A percentile compares a stretch with the other conserved stretches of the same genome.
Conservation (phyloP, 2,797 vertebrate genomes). For the Catostomus latipinnis region DNA sequence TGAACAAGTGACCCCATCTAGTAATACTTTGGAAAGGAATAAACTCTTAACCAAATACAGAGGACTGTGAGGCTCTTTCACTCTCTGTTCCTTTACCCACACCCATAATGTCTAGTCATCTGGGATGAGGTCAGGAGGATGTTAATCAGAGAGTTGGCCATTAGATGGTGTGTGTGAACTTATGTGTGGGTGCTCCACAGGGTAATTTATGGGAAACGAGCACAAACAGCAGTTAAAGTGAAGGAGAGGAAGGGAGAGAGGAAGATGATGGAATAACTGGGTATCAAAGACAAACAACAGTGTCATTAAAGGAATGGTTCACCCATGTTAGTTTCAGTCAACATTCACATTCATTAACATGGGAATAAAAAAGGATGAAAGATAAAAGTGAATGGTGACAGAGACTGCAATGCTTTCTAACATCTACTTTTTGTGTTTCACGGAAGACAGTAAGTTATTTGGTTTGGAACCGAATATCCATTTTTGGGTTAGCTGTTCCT, state of each 20-base stretch:
- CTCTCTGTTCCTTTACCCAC: conserved; percentile 28
- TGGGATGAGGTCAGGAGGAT: conserved; percentile 47
- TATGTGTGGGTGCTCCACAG: conserved; percentile 47
- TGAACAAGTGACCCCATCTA: conserved; percentile 47
- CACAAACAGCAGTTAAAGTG: conserved; percentile 29
- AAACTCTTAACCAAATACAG: conserved; percentile 24
- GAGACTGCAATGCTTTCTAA: too few relatives aligned
- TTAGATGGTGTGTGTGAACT: conserved; percentile 42
- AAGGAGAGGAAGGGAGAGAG: background rate
- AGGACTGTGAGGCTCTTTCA: conserved; percentile 15
- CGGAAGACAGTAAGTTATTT: too few relatives aligned
- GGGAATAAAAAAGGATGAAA: too few relatives aligned
- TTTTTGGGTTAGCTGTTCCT: too few relatives aligned
- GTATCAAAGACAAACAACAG: background rate
- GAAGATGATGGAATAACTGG: conserved; percentile 26
- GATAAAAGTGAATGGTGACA: too few relatives aligned
- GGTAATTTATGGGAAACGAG: conserved; percentile 44
- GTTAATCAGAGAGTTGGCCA: conserved; percentile 47
- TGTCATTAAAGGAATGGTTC: too few relatives aligned
- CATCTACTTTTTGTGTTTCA: too few relatives aligned
- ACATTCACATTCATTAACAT: too few relatives aligned
- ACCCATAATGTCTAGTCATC: conserved; percentile 41
- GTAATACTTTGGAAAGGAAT: conserved; percentile 41
- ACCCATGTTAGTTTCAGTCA: too few relatives aligned
- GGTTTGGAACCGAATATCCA: too few relatives aligned